Evolutionary conservation across 2,113 vertebrate genomes (phyloP).

Genomic region (Microcebus ravelobensis): DNA sequence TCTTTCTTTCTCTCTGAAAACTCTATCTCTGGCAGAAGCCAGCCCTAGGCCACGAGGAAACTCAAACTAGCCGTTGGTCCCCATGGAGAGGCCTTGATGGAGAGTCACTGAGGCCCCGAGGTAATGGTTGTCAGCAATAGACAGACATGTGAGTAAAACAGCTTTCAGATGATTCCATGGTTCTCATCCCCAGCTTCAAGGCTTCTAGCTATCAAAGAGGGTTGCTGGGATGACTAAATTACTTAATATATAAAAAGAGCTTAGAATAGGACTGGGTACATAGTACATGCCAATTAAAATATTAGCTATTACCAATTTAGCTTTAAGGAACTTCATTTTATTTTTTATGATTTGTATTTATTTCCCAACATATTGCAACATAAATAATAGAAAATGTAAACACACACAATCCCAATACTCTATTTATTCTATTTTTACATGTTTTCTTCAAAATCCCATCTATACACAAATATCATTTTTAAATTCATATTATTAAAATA

Average conservation of each 20-base stretch:
- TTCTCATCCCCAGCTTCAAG: not conserved
- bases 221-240: not conserved
- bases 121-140: not conserved
- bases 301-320: slow-evolving; percentile 25
- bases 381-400: not conserved
- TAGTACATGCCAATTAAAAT: slow-evolving; percentile 7
- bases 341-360: slow-evolving; percentile 14
- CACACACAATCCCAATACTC: not conserved
- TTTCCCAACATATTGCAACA: not conserved
- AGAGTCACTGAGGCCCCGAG: not conserved
- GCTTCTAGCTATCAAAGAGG: not conserved
- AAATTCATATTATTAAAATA: slow-evolving; percentile 22
- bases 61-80: not conserved
- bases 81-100: too few relatives aligned
- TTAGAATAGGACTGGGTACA: not conserved
- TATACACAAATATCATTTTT: not conserved
- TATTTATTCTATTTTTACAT: not conserved
- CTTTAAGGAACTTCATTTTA: slow-evolving; percentile 17
- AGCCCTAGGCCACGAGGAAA: not conserved
- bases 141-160: not conserved
- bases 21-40: not conserved
- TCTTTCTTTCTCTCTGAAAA: not conserved
- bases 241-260: not conserved
- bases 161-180: not conserved
- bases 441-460: not conserved